Evolutionary conservation across 2,888 invertebrate species (phyloP), one percentile per base, ranked within the genome.

Genomic region (Stenodera caucasica): DNA sequence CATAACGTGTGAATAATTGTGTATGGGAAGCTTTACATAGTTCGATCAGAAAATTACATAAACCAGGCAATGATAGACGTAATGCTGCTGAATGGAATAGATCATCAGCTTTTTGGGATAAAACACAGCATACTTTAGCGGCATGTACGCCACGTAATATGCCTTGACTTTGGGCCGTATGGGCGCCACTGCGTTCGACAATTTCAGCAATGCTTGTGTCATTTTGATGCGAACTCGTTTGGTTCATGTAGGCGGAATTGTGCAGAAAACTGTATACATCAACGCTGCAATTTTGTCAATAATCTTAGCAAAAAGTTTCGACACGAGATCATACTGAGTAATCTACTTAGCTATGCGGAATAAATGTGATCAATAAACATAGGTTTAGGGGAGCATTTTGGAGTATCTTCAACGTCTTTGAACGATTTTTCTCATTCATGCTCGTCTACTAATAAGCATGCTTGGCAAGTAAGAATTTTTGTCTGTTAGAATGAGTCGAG

Each of bases 61-160:
- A 82, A 0, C 96, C 90, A 8, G 90, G 89, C 54, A 97, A 82
- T 69, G 95, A 95, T 51, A 97, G 83, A 64, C 94, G 90, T 57
- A 92, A 86, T 0, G 96, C 94, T 1, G 96, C 91, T 64, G 94
- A 90, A 57, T 94, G 92, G 80, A 96, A 97, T 56, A 98, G 80
- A 70, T 94, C 89, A 76, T 97, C 97, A 0, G 94, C 93, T 73
- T 93, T 91, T 62, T 95, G 92, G 0, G 95, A 91, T 9, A 98
- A 81, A 0, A 93, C 91, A 79, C 96, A 96, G 58, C 96, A 88
- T 0, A 96, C 93, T 74, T 94, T 91, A 0, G 94, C 92, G 0
- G 94, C 92, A 57, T 93, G 91, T 5, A 90, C 86, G 2, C 91
- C 90, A 0, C 88, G 85, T 57, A 92, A 83, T 11, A 90, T 84